A percentile compares a stretch with the other conserved stretches of the same genome.
Evolutionary conservation across 92 coral and sea anemone genomes (phyloP).

Genomic region (Pocillopora grandis): DNA sequence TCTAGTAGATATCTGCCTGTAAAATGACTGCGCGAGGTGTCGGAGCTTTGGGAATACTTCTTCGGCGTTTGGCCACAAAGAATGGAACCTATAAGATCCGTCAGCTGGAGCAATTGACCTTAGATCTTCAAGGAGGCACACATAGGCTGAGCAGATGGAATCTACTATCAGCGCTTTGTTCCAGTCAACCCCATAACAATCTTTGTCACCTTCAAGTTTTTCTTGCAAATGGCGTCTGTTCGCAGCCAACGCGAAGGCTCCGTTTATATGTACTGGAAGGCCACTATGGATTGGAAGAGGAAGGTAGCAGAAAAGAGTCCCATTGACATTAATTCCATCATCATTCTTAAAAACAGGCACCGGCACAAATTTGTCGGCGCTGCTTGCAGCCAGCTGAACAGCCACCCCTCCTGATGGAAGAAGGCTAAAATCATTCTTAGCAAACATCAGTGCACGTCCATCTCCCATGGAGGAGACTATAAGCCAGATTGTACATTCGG

Average conservation of each 20-base stretch:
- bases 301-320: constrained; percentile 71
- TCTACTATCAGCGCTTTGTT: constrained; percentile 47
- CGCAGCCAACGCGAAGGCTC: constrained; percentile 61
- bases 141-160: constrained; percentile 50
- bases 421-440: constrained; percentile 49
- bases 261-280: constrained; percentile 45
- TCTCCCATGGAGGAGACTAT: constrained; percentile 71
- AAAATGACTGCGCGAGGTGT: constrained; percentile 39
- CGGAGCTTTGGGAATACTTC: constrained; percentile 1
- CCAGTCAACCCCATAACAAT: constrained; percentile 56
- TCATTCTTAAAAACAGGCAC: not conserved
- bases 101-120: not conserved
- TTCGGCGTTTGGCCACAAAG: constrained; percentile 55
- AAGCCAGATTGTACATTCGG: constrained; percentile 46
- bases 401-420: constrained; percentile 84
- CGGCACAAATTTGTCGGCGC: not conserved
- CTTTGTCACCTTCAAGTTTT: constrained; percentile 63
- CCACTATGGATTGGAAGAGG: constrained; percentile 60
- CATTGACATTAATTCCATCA: not conserved
- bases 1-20: constrained; percentile 14
- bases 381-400: constrained; percentile 1
- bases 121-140: constrained; percentile 52
- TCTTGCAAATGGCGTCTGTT: constrained; percentile 69
- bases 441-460: constrained; percentile 43
- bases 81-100: constrained; percentile 28